Evolutionary conservation across 2,113 vertebrate genomes (phyloP).

Genomic region (Ariopsis seemanni): DNA sequence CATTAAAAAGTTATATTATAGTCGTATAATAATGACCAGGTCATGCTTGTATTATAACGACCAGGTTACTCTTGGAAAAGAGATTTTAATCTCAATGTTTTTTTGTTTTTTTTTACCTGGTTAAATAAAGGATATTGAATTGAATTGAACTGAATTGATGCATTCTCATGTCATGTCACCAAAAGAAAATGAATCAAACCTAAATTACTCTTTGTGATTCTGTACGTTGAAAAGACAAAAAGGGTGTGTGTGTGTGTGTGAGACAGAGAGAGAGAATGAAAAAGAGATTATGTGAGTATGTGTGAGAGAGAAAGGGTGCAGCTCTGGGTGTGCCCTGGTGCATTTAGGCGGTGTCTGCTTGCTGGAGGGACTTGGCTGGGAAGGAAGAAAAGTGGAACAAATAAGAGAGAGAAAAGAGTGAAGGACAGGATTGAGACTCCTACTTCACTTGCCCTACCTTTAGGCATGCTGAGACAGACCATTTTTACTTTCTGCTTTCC

Average conservation of each 20-base stretch:
- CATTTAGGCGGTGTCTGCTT: conserved; percentile 15
- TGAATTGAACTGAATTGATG: no score
- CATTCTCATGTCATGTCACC: background rate
- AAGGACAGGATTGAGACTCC: background rate
- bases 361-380: conserved; percentile 14
- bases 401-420: background rate
- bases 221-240: background rate
- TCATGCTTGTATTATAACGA: no score
- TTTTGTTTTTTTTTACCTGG: no score
- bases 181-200: background rate
- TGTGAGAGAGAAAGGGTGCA: conserved; percentile 10
- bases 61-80: no score
- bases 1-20: background rate
- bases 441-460: conserved; percentile 10
- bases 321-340: conserved; percentile 17
- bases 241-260: background rate
- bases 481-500: conserved; percentile 10
- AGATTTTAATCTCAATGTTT: no score
- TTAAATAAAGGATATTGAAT: no score
- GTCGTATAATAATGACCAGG: background rate
- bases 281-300: background rate
- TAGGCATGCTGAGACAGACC: conserved; percentile 37
- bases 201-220: background rate
- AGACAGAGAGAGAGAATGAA: background rate
- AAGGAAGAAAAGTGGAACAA: conserved; percentile 13